Conservation (phyloP, 2,113 vertebrate genomes). For the Pterocles gutturalis region DNA sequence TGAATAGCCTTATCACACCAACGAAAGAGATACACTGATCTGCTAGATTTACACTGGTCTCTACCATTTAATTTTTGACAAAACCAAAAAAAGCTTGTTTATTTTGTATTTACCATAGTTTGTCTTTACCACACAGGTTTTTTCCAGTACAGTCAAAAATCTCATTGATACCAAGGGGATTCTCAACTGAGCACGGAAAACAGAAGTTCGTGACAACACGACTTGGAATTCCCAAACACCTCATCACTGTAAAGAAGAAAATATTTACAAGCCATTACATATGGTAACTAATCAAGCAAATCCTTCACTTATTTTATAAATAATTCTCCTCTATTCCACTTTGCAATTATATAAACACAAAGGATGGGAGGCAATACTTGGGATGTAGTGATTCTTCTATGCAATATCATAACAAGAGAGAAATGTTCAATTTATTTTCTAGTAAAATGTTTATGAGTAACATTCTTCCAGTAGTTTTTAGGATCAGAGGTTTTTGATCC, state of each 20-base stretch:
- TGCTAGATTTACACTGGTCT: not conserved
- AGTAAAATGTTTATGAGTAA: not conserved
- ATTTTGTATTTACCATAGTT: slow-evolving; percentile 31
- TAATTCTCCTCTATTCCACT: not conserved
- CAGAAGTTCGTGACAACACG: slow-evolving; percentile 57
- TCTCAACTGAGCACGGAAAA: slow-evolving; percentile 41
- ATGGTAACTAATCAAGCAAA: not conserved
- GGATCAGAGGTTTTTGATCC: not conserved
- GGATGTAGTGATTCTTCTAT: not conserved
- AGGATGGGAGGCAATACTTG: not conserved
- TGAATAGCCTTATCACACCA: not conserved
- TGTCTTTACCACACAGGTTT: slow-evolving; percentile 62
- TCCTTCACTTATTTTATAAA: not conserved
- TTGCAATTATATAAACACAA: not conserved
- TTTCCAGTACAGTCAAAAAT: slow-evolving; percentile 54
- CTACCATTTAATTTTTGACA: not conserved
- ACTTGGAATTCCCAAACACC: slow-evolving; percentile 60
- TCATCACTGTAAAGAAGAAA: slow-evolving; percentile 32
- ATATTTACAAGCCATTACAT: not conserved
- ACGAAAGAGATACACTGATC: not conserved
- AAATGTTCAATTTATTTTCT: not conserved
- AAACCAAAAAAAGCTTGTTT: not conserved
- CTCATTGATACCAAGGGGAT: slow-evolving; percentile 47
- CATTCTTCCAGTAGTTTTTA: not conserved
- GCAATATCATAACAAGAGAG: not conserved